Evolutionary conservation across 2,888 invertebrate species (phyloP).

Genomic region (Xanthorhoe designata): DNA sequence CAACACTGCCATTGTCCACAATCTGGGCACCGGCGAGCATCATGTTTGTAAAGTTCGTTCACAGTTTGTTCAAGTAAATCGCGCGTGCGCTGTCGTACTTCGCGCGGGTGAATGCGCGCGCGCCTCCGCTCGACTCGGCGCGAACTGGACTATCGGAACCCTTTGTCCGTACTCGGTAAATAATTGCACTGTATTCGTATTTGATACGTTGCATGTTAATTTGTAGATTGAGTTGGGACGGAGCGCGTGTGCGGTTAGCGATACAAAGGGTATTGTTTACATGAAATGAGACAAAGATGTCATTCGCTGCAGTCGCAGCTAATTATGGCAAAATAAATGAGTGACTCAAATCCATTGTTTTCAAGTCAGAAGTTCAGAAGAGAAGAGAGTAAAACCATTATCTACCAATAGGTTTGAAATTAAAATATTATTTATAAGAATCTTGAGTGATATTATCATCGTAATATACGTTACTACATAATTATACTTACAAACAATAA

Average conservation of each 20-base stretch:
- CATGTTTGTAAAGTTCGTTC: constrained; percentile 56
- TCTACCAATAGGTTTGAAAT: no score
- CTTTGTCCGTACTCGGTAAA: constrained; percentile 64
- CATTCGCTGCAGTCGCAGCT: constrained; percentile 18
- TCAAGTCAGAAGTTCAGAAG: not conserved
- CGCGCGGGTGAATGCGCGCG: constrained; percentile 69
- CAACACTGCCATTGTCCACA: constrained; percentile 69
- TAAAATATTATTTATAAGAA: no score
- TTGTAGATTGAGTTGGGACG: constrained; percentile 56
- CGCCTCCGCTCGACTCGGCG: constrained; percentile 49
- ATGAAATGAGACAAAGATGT: constrained; percentile 29
- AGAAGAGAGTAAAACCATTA: not conserved
- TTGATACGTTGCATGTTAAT: constrained; percentile 59
- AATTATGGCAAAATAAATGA: constrained; percentile 21
- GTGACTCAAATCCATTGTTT: constrained; percentile 8
- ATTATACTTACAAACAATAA: no score
- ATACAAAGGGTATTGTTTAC: constrained; percentile 45
- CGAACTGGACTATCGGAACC: constrained; percentile 51
- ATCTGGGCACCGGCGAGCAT: constrained; percentile 81
- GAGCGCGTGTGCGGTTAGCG: constrained; percentile 46
- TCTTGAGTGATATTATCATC: no score
- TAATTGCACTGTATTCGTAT: constrained; percentile 57
- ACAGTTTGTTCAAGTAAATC: constrained; percentile 43
- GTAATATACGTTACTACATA: no score
- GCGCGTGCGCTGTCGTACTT: constrained; percentile 62